Base-by-base conservation (phyloP, 1,140 invertebrate species). In the Eubasilissa regina region DNA sequence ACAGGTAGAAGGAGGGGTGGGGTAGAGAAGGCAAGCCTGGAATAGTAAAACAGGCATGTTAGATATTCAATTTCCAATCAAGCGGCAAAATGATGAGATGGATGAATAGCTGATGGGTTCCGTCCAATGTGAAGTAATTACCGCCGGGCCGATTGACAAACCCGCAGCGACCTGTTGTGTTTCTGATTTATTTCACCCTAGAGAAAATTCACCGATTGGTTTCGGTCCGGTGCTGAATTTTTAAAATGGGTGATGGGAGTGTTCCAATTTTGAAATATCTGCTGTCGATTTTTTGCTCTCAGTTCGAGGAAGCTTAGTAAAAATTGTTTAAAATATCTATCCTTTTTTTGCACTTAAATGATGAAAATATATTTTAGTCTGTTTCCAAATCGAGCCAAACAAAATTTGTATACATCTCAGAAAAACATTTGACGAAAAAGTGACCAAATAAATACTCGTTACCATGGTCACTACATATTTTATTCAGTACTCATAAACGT, bases 51-150 rank as follows among this genome's bases (percentile, higher is more conserved):
- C 56, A 73, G 56, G 13, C 53, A n/a, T 73, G 77, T 73, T 62
- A 44, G 77, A 60, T 79, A 79, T 79, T 79, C 77, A 73, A 79
- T 79, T 79, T 62, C 78, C 78, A 79, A 79, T 79, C 72, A 79
- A 66, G 35, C 56, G 56, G n/a, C 25, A n/a, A 74, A 75, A 79
- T 79, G 55, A 79, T 13, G 43, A n/a, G 56, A 45, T 68, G 47
- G 58, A 73, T 48, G 68, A 73, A 78, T 70, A 58, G 35, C 13
- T 56, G 68, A 78, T 78, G 17, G 45, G 51, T 35, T 10, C 9
- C 25, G 64, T 21, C 58, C 58, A 6, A 43, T 15, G 47, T 15
- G 44, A 51, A 7, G 44, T 70, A 70, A 70, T 70, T 70, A 70
- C 66, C 48, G 10, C 44, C 66, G 47, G 35, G 47, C 66, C 11